Percentiles rank a stretch among this genome's conserved stretches.
These are phyloP conservation scores for Aspiorhynchus laticeps DNA, from an alignment of 2,113 vertebrate genomes.

Conservation along the genomic window DNA sequence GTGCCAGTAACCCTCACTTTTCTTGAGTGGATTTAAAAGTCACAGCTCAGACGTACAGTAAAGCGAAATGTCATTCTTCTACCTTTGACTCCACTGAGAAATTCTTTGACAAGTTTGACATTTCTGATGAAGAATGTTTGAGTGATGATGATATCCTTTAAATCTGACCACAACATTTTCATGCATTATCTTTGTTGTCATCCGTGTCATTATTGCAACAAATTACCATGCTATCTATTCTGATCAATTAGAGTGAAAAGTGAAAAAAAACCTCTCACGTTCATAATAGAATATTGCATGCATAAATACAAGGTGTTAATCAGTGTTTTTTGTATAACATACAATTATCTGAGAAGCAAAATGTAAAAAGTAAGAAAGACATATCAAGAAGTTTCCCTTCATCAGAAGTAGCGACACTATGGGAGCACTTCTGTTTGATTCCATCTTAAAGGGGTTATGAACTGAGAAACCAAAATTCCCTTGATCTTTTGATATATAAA, in stretches of 20 bases:
- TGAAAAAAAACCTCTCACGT: background rate
- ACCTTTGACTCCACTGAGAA: background rate
- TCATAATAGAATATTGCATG: background rate
- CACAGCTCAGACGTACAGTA: background rate
- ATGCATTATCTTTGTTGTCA: too few species aligned
- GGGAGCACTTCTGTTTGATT: too few species aligned
- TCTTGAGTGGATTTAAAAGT: constrained; percentile 1
- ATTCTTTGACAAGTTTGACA: background rate
- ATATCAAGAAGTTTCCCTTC: too few species aligned
- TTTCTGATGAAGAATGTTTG: background rate
- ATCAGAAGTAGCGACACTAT: too few species aligned
- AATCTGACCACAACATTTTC: background rate
- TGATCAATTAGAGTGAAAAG: background rate
- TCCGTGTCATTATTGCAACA: background rate
- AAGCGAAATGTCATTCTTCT: background rate
- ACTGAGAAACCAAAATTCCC: too few species aligned
- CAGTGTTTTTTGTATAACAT: too few species aligned
- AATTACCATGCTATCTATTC: background rate
- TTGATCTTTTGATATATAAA: too few species aligned
- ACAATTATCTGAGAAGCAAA: too few species aligned
- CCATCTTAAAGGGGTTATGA: too few species aligned
- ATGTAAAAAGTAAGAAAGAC: too few species aligned
- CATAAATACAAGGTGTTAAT: background rate
- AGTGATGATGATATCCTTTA: background rate
- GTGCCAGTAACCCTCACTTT: background rate